phyloP scores from a whole-genome alignment of 2,888 invertebrate species.

The Cerceris rybyensis region DNA sequence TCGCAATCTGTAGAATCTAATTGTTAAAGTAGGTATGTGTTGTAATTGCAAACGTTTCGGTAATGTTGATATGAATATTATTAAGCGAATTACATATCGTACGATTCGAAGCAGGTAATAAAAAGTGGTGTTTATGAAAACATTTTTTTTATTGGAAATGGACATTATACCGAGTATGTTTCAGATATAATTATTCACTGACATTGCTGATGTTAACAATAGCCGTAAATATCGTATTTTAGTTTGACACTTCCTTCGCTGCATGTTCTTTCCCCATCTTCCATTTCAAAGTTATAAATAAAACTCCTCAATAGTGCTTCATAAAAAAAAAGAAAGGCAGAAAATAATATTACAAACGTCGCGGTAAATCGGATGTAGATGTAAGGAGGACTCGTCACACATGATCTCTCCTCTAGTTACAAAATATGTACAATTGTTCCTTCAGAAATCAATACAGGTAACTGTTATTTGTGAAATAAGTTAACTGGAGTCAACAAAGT shows the following conservation, averaged over 20 bases:
- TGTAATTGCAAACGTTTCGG: no score
- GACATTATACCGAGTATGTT: constrained; percentile 59
- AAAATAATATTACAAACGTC: constrained; percentile 46
- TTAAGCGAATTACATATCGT: background rate
- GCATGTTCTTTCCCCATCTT: constrained; percentile 75
- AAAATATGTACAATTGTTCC: constrained; percentile 59
- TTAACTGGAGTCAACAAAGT: constrained; percentile 53
- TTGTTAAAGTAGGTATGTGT: no score
- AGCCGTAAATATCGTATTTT: constrained; percentile 44
- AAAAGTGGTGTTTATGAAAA: constrained; percentile 67
- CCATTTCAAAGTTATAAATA: constrained; percentile 63
- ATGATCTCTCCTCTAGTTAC: constrained; percentile 24
- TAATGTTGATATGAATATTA: no score
- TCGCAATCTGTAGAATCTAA: no score
- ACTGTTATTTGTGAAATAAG: constrained; percentile 49
- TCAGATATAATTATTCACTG: constrained; percentile 65
- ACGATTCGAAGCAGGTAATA: constrained; percentile 12
- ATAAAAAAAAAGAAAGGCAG: constrained; percentile 42
- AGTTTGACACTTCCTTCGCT: constrained; percentile 50
- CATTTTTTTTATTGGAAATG: constrained; percentile 69
- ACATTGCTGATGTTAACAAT: constrained; percentile 62
- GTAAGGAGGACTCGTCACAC: constrained; percentile 6
- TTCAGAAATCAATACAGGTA: constrained; percentile 20
- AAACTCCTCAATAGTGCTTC: constrained; percentile 40
- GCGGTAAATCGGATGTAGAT: constrained; percentile 25